Evolutionary conservation across 2,113 vertebrate species (phyloP).

Genomic region (Platysternon megacephalum): DNA sequence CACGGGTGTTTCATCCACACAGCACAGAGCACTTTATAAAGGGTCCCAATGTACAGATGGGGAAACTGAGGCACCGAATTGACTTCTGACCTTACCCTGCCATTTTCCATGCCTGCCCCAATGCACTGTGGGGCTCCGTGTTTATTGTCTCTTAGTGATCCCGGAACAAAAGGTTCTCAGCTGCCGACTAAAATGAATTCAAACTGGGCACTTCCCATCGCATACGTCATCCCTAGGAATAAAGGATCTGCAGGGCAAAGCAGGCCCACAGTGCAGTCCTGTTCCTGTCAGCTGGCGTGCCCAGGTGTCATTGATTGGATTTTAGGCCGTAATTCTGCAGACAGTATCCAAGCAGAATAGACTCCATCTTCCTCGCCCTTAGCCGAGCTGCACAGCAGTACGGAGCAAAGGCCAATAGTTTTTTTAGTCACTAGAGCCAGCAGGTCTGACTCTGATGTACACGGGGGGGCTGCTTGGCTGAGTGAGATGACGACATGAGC

Average conservation of each 20-base stretch:
- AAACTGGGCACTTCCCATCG: background rate
- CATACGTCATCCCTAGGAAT: background rate
- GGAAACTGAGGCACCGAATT: background rate
- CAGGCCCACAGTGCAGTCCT: background rate
- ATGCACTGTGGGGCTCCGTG: background rate
- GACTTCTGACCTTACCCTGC: background rate
- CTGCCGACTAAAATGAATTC: background rate
- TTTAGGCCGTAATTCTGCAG: accelerated
- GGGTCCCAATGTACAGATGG: background rate
- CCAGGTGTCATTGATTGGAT: too few species aligned
- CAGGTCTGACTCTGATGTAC: background rate
- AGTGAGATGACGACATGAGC: background rate
- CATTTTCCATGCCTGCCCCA: background rate
- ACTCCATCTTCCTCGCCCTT: accelerated
- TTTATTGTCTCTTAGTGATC: background rate
- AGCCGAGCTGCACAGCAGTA: background rate
- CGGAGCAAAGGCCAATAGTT: accelerated
- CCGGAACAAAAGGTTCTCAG: background rate
- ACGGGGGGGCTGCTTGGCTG: background rate
- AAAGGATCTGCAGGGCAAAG: background rate
- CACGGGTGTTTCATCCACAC: background rate
- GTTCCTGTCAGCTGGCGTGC: background rate
- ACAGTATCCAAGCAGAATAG: accelerated
- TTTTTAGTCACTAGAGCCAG: background rate
- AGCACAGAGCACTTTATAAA: background rate